These are phyloP conservation scores for Coenonympha arcania DNA, from an alignment of 2,888 invertebrate species.

Conservation along the genomic window DNA sequence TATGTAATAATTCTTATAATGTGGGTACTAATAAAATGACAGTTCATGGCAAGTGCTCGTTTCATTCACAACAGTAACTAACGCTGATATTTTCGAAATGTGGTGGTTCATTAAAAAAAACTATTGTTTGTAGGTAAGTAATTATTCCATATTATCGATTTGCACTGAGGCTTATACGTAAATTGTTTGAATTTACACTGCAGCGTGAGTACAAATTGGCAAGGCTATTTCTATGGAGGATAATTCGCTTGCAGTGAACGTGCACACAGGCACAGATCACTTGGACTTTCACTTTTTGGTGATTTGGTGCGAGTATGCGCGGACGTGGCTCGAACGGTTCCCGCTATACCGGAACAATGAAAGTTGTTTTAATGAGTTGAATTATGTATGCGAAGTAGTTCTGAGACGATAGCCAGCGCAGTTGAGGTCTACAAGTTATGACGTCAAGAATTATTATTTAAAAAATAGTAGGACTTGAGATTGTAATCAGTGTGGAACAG, in stretches of 20 bases:
- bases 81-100: too few relatives aligned
- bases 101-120: too few relatives aligned
- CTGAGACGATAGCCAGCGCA: conserved; percentile 1
- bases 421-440: background rate
- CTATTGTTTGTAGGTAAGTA: too few relatives aligned
- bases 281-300: conserved; percentile 67
- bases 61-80: too few relatives aligned
- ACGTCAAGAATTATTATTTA: background rate
- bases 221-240: conserved; percentile 13
- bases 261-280: conserved; percentile 46
- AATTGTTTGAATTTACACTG: background rate
- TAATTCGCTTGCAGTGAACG: conserved; percentile 25
- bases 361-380: conserved; percentile 52
- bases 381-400: conserved; percentile 21
- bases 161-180: background rate
- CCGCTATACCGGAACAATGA: conserved; percentile 57
- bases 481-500: background rate
- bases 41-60: too few relatives aligned
- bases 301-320: conserved; percentile 49
- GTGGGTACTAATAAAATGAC: too few relatives aligned
- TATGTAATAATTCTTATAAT: too few relatives aligned
- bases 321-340: conserved; percentile 34
- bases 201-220: conserved; percentile 9
- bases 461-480: too few relatives aligned
- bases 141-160: too few relatives aligned